These are phyloP conservation scores for Hydrozoanthus tunicans DNA, from an alignment of 64 coral and sea anemone species.

Conservation along the genomic window DNA sequence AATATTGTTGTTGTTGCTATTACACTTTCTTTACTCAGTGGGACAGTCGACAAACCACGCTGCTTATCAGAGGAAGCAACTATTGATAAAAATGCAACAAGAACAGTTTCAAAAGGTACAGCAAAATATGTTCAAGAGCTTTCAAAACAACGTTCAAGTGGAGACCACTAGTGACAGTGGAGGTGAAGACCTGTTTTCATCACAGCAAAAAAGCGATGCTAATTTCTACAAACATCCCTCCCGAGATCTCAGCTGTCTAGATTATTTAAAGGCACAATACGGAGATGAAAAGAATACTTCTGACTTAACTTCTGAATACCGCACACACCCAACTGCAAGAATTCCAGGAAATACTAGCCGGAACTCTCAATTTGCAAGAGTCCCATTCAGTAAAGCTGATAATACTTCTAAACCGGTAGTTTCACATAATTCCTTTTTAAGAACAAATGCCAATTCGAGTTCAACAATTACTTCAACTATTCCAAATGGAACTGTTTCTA, in stretches of 20 bases:
- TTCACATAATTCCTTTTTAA: not conserved
- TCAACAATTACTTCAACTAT: not conserved
- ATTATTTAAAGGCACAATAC: slow-evolving; percentile 35
- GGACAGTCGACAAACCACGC: not conserved
- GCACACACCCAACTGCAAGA: not conserved
- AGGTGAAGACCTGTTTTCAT: slow-evolving; percentile 35
- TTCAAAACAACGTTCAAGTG: slow-evolving; percentile 36
- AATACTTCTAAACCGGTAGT: not conserved
- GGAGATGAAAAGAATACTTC: not conserved
- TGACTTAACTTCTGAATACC: not conserved
- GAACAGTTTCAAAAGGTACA: slow-evolving; percentile 52
- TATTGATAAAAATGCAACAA: slow-evolving; percentile 16
- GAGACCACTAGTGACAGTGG: slow-evolving; percentile 27
- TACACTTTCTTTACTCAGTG: not conserved
- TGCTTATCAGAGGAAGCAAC: slow-evolving; percentile 16
- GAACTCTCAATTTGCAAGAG: not conserved
- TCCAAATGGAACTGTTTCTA: not conserved
- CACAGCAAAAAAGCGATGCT: slow-evolving; percentile 39
- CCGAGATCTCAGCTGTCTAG: slow-evolving; percentile 1
- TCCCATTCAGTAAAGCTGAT: not conserved
- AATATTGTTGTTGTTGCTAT: no score
- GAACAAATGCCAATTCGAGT: not conserved
- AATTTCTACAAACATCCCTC: not conserved
- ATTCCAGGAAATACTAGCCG: not conserved
- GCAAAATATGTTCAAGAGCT: slow-evolving; percentile 36